Evolutionary conservation across 2,888 invertebrate species (phyloP), one percentile per base, ranked within the genome.

Genomic region (Polydrusus tereticollis): DNA sequence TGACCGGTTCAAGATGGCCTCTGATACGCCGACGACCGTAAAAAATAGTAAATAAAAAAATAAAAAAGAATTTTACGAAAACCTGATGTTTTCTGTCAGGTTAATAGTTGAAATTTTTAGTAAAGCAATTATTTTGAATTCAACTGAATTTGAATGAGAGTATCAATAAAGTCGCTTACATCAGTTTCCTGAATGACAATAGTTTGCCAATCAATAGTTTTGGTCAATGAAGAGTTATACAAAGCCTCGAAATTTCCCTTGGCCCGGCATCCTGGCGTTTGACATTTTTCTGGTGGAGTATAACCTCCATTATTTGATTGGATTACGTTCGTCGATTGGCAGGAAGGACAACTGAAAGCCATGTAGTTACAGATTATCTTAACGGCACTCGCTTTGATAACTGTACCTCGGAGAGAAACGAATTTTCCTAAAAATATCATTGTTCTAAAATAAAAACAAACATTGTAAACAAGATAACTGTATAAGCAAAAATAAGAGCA

Each of bases 161-260:
- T 29, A 36, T 5, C 16, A 58, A 1, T 26, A 55, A 12, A 6
- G 14, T 1, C 10, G 33, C 69, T 74, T 76, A 91, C 91, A 87
- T 91, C 90, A 75, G 91, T 90, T 84, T 97, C 97, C 84, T 95
- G 95, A 71, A 97, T 86, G 80, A 93, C 92, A 62, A 97, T 89
- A 14, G 89, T 90, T 87, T 97, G 97, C 87, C 91, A 92, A 78
- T 92, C 91, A 26, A 92, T 88, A 6, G 94, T 93, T 78, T 89
- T 90, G 1, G 95, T 94, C 78, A 90, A 89, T 0, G 89, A 87
- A 0, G 94, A 94, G 50, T 89, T 88, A 70, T 90, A 87, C 38
- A 90, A 78, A 0, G 91, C 88, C 66, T 87, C 87, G 85, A 93
- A 93, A 79, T 89, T 90, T n/a, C 88, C 87, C 16, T 89, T 87